Conservation (phyloP, 2,113 vertebrate genomes). For the Arizona elegans region DNA sequence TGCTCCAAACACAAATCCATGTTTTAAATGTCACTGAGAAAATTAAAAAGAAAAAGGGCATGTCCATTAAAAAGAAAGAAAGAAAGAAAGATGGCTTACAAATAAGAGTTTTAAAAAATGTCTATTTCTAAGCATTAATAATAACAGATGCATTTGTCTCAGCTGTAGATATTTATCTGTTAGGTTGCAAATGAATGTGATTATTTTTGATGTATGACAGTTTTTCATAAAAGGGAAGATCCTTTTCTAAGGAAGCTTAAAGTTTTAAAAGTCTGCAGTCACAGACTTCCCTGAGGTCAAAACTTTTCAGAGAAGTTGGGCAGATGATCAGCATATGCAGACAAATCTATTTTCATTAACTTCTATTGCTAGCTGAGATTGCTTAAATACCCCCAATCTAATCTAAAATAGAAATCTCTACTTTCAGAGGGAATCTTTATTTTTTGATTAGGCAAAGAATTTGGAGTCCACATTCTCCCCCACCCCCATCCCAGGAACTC, state of each 20-base stretch:
- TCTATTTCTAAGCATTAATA: constrained; percentile 53
- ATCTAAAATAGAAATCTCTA: neutral
- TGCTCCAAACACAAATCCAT: constrained; percentile 28
- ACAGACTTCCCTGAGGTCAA: neutral
- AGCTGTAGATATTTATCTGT: constrained; percentile 57
- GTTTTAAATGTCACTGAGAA: constrained; percentile 36
- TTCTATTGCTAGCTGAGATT: neutral
- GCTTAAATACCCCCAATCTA: neutral
- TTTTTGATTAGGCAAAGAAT: neutral
- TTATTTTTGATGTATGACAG: constrained; percentile 1
- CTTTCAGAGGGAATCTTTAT: neutral
- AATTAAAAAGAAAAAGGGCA: constrained; percentile 27
- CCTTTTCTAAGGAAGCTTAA: neutral
- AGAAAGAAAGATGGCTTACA: constrained; percentile 46
- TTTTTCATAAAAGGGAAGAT: neutral
- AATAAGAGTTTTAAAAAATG: constrained; percentile 29
- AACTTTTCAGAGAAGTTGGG: neutral
- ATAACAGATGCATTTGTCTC: constrained; percentile 52
- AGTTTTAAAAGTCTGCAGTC: neutral
- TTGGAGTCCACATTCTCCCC: neutral
- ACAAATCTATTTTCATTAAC: neutral
- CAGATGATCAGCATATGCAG: neutral
- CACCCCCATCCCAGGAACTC: neutral
- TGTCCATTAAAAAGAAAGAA: constrained; percentile 23
- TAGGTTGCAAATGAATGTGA: constrained; percentile 51